Evolutionary conservation across 1,140 invertebrate species (phyloP).

Genomic region (Branchinecta lindahli): DNA sequence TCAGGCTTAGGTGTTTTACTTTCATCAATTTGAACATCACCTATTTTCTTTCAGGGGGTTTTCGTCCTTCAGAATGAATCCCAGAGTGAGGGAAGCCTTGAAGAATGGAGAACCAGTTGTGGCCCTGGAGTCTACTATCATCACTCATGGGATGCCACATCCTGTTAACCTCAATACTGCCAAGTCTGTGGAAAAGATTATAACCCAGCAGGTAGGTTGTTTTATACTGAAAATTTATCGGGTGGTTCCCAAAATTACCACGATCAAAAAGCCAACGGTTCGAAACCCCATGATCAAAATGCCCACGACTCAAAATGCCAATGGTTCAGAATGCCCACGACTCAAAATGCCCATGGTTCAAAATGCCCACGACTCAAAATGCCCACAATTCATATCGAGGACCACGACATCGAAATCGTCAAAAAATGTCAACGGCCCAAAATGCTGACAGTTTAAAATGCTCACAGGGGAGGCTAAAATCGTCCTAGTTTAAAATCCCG

Average conservation of each 20-base stretch:
- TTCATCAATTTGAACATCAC: not conserved
- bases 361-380: too few species aligned
- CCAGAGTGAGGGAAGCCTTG: slow-evolving; percentile 43
- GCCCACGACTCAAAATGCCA: too few species aligned
- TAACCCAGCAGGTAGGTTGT: slow-evolving; percentile 45
- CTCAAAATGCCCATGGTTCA: too few species aligned
- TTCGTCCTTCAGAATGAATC: slow-evolving; percentile 24
- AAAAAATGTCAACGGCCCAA: too few species aligned
- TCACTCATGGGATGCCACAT: slow-evolving; percentile 95
- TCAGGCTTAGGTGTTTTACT: too few species aligned
- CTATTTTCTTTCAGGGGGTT: not conserved
- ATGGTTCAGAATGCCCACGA: too few species aligned
- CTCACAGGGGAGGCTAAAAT: too few species aligned
- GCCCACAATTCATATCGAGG: too few species aligned
- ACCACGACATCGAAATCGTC: too few species aligned
- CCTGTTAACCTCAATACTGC: slow-evolving; percentile 82
- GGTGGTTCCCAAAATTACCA: too few species aligned
- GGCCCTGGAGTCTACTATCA: slow-evolving; percentile 90
- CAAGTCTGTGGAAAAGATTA: slow-evolving; percentile 55
- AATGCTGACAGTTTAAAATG: too few species aligned
- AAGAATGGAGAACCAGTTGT: slow-evolving; percentile 52
- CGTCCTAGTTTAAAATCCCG: too few species aligned
- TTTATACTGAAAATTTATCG: not conserved
- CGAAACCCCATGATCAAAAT: slow-evolving; percentile 10
- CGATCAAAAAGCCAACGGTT: slow-evolving; percentile 5